These are phyloP conservation scores for Rhynchomys soricoides DNA, from an alignment of 2,113 vertebrate species.

Conservation along the genomic window DNA sequence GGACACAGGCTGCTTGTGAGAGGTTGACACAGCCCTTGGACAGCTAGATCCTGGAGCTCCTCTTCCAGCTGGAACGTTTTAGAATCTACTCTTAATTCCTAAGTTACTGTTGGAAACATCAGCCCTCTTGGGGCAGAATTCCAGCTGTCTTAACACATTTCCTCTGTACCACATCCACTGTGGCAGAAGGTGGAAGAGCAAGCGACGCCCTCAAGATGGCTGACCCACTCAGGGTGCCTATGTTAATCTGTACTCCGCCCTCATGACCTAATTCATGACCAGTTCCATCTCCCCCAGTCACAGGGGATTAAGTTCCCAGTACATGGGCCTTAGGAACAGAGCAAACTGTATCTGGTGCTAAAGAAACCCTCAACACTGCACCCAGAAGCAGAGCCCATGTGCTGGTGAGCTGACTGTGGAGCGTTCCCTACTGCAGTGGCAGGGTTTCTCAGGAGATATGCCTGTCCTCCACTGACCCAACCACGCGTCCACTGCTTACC, in stretches of 20 bases:
- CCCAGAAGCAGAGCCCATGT: rapidly evolving
- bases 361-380: background rate
- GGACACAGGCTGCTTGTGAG: background rate
- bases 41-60: background rate
- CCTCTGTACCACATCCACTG: background rate
- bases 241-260: background rate
- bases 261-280: background rate
- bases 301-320: background rate
- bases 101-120: background rate
- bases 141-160: background rate
- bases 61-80: background rate
- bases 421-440: background rate
- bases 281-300: background rate
- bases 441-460: background rate
- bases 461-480: too few relatives aligned
- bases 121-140: background rate
- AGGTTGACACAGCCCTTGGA: background rate
- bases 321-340: background rate
- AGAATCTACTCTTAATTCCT: background rate
- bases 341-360: background rate
- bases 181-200: background rate
- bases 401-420: background rate
- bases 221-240: background rate
- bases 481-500: background rate
- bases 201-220: background rate